Conservation (phyloP, 2,113 vertebrate species). For the Platycercus adscitus region DNA sequence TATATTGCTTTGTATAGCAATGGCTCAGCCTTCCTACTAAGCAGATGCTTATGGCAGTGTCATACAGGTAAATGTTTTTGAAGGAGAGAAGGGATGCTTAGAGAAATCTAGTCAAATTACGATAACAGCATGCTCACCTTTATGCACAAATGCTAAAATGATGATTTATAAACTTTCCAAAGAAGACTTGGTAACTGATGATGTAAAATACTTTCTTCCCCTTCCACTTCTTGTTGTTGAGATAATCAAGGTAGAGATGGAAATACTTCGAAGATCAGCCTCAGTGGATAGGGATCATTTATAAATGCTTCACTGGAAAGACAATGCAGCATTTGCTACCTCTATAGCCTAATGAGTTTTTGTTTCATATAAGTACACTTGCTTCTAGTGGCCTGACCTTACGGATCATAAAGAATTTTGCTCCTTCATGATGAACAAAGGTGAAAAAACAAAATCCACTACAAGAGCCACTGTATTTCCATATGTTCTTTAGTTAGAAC, state of each 20-base stretch:
- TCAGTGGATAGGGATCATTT: neutral
- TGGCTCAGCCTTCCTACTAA: neutral
- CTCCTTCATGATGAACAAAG: neutral
- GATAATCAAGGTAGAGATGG: neutral
- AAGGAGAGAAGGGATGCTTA: neutral
- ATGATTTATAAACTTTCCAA: neutral
- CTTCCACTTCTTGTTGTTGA: neutral
- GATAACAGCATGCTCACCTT: neutral
- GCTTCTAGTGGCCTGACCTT: neutral
- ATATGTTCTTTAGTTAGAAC: neutral
- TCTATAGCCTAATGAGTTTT: neutral
- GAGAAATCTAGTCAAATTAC: neutral
- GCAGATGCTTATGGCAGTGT: neutral
- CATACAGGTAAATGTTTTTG: neutral
- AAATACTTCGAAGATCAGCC: neutral
- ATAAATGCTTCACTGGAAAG: neutral
- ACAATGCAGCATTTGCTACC: neutral
- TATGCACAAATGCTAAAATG: neutral
- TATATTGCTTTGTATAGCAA: neutral
- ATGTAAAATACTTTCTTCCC: neutral
- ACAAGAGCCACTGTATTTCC: neutral
- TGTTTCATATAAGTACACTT: neutral
- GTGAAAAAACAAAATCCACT: neutral
- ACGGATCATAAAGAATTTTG: neutral
- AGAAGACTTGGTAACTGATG: neutral